A percentile compares a stretch with the other conserved stretches of the same genome.
These are phyloP conservation scores for Epizoanthus illoricatus DNA, from an alignment of 92 coral and sea anemone species.

Conservation along the genomic window DNA sequence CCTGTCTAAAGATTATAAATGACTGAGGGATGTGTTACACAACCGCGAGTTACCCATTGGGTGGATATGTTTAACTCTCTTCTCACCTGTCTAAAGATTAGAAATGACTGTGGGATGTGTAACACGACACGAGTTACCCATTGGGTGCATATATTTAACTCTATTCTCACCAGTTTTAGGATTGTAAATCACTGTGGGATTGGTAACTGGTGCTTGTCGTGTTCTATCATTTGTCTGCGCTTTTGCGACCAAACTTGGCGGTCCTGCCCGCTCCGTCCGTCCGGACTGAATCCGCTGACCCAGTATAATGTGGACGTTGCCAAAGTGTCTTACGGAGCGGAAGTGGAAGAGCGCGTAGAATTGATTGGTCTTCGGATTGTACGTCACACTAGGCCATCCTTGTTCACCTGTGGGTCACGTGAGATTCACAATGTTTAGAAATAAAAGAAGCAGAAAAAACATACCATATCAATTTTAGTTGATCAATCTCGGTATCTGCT, in stretches of 20 bases:
- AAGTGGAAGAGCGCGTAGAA: conserved; percentile 79
- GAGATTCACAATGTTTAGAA: not conserved
- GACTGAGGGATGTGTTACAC: not conserved
- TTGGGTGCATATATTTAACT: not conserved
- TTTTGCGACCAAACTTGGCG: conserved; percentile 61
- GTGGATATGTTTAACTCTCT: not conserved
- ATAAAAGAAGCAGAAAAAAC: not conserved
- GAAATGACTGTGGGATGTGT: not conserved
- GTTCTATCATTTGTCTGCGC: conserved; percentile 30
- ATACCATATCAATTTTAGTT: too few relatives aligned
- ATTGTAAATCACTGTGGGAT: conserved; percentile 73
- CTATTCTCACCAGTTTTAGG: conserved; percentile 72
- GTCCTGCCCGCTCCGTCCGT: conserved; percentile 60
- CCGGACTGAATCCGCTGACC: conserved; percentile 77
- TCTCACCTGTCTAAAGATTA: not conserved
- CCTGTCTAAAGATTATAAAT: not conserved
- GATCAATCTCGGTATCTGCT: too few relatives aligned
- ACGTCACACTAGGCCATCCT: conserved; percentile 91
- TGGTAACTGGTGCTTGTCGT: conserved; percentile 36
- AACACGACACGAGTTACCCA: not conserved
- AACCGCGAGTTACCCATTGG: not conserved
- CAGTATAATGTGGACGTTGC: conserved; percentile 62
- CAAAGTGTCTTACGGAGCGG: conserved; percentile 62
- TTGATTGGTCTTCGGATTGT: conserved; percentile 69
- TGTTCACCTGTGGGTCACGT: conserved; percentile 67